A percentile compares a stretch with the other conserved stretches of the same genome.
These are phyloP conservation scores for Drosophila jambulina DNA, from an alignment of 1,140 invertebrate genomes.

Conservation along the genomic window DNA sequence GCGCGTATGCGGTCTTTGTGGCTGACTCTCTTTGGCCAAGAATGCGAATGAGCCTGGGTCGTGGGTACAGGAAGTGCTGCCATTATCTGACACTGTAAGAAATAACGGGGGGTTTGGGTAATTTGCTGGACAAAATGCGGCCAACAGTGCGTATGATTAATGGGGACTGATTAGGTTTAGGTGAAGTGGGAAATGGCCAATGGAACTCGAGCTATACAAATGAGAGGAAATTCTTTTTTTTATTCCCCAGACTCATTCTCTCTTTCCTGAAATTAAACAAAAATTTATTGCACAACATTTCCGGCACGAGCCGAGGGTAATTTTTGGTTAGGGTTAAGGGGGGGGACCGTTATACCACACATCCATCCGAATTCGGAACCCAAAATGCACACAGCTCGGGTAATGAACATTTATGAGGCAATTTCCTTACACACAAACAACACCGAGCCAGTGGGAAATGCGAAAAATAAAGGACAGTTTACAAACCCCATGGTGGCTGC, in stretches of 20 bases:
- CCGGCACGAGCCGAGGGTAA: conserved; percentile 11
- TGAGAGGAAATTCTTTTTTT: conserved; percentile 22
- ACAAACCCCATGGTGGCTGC: conserved; percentile 52
- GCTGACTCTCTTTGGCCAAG: conserved; percentile 6
- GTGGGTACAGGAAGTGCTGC: conserved; percentile 46
- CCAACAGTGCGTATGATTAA: conserved; percentile 72
- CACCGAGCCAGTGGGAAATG: conserved; percentile 1
- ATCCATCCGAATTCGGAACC: conserved; percentile 43
- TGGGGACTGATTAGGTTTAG: conserved; percentile 31
- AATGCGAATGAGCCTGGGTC: conserved; percentile 25
- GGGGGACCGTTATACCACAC: conserved; percentile 12
- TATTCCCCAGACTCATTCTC: neutral
- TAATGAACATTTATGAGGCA: conserved; percentile 84
- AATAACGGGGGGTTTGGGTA: conserved; percentile 18
- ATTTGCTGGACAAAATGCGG: conserved; percentile 47
- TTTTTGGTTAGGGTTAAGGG: conserved; percentile 24
- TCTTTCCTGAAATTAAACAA: conserved; percentile 23
- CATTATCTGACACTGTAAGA: conserved; percentile 53
- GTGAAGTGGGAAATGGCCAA: conserved; percentile 17
- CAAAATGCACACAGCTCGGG: conserved; percentile 45
- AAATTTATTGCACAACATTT: conserved; percentile 41
- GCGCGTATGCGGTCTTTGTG: conserved; percentile 41
- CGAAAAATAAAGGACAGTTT: conserved; percentile 47
- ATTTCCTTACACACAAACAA: conserved; percentile 70
- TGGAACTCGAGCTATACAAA: conserved; percentile 1